Conservation (phyloP, 2,888 invertebrate genomes). For the Melieria omissa region DNA sequence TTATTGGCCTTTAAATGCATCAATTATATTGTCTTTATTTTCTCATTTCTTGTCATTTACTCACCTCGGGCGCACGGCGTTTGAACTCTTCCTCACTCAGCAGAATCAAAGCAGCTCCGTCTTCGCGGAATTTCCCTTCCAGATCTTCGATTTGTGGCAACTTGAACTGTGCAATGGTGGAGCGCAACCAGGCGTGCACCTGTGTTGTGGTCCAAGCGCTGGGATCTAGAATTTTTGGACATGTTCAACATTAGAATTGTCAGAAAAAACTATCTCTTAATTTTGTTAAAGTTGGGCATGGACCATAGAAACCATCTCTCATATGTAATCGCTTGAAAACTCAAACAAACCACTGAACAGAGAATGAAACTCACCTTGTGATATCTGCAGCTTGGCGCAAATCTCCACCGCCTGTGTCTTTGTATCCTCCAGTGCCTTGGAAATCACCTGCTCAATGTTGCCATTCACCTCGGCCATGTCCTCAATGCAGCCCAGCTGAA, state of each 20-base stretch:
- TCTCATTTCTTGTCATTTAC: constrained; percentile 36
- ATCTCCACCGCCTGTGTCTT: constrained; percentile 87
- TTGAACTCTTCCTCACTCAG: constrained; percentile 88
- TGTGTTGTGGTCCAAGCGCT: constrained; percentile 85
- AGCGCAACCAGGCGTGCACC: constrained; percentile 89
- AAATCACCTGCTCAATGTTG: constrained; percentile 84
- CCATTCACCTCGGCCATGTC: constrained; percentile 73
- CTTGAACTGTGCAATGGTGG: constrained; percentile 85
- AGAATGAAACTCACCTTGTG: constrained; percentile 77
- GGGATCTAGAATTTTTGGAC: constrained; percentile 75
- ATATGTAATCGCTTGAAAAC: not conserved
- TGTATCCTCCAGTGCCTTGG: constrained; percentile 87
- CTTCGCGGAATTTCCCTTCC: constrained; percentile 82
- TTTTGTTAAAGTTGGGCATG: too few species aligned
- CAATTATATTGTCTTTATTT: too few species aligned
- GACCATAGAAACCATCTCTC: too few species aligned
- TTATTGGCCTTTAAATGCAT: too few species aligned
- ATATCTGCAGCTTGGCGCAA: constrained; percentile 86
- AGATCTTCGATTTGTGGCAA: constrained; percentile 79
- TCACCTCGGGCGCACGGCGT: constrained; percentile 83
- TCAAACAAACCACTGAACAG: not conserved
- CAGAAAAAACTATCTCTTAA: not conserved
- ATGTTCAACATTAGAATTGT: not conserved
- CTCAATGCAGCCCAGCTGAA: constrained; percentile 79
- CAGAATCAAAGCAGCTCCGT: constrained; percentile 79